A percentile compares a stretch with the other conserved stretches of the same genome.
phyloP scores from a whole-genome alignment of 2,888 invertebrate genomes.

The Elmis aenea region DNA sequence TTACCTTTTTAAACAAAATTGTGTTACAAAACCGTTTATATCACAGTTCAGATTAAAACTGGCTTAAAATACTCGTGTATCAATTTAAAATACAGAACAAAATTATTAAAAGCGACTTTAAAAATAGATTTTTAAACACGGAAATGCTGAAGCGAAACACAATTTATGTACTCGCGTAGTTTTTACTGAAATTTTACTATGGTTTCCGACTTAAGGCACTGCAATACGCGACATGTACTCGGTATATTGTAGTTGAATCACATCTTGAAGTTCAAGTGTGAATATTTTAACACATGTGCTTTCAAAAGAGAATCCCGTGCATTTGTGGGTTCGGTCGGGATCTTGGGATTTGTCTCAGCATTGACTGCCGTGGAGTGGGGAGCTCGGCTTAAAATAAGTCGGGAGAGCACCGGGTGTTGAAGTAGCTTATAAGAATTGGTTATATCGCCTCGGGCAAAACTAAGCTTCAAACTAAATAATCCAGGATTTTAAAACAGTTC shows the following conservation, averaged over 20 bases:
- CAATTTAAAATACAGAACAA: too few species aligned
- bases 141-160: not conserved
- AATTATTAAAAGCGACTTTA: conserved; percentile 3
- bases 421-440: conserved; percentile 10
- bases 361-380: conserved; percentile 23
- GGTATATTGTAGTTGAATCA: conserved; percentile 7
- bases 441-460: conserved; percentile 8
- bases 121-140: conserved; percentile 2
- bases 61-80: too few species aligned
- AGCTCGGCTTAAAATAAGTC: conserved; percentile 37
- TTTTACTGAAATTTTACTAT: too few species aligned
- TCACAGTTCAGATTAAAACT: too few species aligned
- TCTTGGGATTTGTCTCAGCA: conserved; percentile 10
- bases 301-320: conserved; percentile 6
- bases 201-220: too few species aligned
- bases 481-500: too few species aligned
- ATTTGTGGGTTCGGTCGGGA: conserved; percentile 16
- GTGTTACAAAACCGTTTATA: too few species aligned
- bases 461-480: too few species aligned
- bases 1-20: too few species aligned
- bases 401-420: conserved; percentile 28
- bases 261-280: conserved; percentile 8
- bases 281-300: conserved; percentile 7
- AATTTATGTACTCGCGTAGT: not conserved
- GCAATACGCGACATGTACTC: conserved; percentile 2